phyloP scores from a whole-genome alignment of 2,797 vertebrate genomes.

The Typhlichthys eigenmanni region DNA sequence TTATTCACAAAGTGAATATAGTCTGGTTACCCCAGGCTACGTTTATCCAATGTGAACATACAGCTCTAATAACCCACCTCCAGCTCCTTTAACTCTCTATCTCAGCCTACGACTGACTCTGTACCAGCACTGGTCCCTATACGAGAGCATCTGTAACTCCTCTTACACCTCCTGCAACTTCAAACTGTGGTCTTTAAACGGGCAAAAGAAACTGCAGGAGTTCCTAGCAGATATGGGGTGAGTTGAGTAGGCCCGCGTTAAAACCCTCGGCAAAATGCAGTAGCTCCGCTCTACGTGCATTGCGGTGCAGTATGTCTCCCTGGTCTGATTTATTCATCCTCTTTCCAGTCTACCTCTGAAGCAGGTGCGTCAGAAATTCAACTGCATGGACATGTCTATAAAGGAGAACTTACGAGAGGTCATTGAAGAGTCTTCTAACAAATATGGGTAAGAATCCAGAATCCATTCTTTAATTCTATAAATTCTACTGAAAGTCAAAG shows the following conservation, averaged over 20 bases:
- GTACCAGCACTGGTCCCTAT: slow-evolving; percentile 97
- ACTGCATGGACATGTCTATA: slow-evolving; percentile 93
- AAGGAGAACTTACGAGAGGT: slow-evolving; percentile 96
- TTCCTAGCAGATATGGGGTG: slow-evolving; percentile 97
- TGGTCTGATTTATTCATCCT: neutral
- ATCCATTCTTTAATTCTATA: neutral
- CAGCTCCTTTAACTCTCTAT: slow-evolving; percentile 55
- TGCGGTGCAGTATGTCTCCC: neutral
- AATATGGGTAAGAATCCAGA: slow-evolving; percentile 85
- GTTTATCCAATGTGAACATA: no score
- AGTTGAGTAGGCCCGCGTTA: neutral
- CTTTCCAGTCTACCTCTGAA: slow-evolving; percentile 87
- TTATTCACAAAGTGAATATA: no score
- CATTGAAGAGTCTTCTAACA: slow-evolving; percentile 96
- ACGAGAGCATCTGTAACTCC: slow-evolving; percentile 94
- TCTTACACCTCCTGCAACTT: slow-evolving; percentile 90
- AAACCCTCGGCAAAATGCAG: neutral
- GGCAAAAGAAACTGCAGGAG: slow-evolving; percentile 94
- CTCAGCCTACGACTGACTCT: slow-evolving; percentile 86
- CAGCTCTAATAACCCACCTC: no score
- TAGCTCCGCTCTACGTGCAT: neutral
- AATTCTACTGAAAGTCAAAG: neutral
- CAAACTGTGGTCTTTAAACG: slow-evolving; percentile 94
- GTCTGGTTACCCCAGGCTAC: no score
- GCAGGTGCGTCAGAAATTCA: slow-evolving; percentile 95